Evolutionary conservation across 2,113 vertebrate genomes (phyloP).

Genomic region (Rallus limicola): DNA sequence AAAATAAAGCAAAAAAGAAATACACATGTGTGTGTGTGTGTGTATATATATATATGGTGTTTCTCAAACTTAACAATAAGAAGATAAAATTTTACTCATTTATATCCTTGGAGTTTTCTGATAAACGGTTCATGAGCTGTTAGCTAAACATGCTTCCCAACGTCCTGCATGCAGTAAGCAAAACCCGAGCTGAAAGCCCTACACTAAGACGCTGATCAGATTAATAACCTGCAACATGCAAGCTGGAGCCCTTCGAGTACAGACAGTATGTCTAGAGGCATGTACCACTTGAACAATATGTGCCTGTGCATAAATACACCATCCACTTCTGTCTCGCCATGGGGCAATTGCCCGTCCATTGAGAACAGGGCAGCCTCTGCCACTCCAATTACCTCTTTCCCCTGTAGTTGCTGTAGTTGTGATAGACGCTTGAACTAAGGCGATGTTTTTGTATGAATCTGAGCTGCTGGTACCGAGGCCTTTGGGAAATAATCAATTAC

Average conservation of each 20-base stretch:
- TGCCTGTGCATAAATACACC: slow-evolving; percentile 19
- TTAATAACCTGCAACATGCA: slow-evolving; percentile 22
- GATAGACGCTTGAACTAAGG: background rate
- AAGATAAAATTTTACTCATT: background rate
- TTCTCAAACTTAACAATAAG: background rate
- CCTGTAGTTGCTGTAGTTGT: background rate
- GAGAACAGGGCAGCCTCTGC: slow-evolving; percentile 15
- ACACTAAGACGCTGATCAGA: background rate
- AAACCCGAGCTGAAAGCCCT: background rate
- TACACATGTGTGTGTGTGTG: too few relatives aligned
- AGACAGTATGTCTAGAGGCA: background rate
- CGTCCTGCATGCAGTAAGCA: background rate
- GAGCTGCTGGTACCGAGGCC: background rate
- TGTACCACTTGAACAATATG: slow-evolving; percentile 33
- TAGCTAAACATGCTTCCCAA: background rate
- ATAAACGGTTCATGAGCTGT: background rate
- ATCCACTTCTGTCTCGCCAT: background rate
- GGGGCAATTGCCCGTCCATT: background rate
- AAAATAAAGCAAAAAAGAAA: background rate
- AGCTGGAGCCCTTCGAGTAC: slow-evolving; percentile 26
- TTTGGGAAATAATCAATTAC: slow-evolving; percentile 20
- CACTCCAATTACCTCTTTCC: background rate
- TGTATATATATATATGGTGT: fast-evolving
- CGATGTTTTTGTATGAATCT: background rate
- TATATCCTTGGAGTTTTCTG: background rate